These are phyloP conservation scores for Mactromeris polynyma DNA, from an alignment of 2,888 invertebrate species.

Conservation along the genomic window DNA sequence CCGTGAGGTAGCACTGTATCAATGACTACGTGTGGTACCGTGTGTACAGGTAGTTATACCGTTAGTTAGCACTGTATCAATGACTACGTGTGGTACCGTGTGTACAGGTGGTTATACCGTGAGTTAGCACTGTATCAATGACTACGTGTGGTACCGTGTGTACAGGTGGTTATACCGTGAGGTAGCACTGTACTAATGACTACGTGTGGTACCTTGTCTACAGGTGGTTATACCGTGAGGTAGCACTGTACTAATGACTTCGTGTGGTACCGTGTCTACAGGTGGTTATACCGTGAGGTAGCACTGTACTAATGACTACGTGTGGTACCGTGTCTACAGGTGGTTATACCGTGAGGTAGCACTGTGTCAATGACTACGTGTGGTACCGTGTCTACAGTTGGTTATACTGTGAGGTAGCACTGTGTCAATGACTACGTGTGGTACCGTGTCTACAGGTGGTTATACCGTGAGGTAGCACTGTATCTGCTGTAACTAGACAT, in stretches of 20 bases:
- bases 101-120: neutral
- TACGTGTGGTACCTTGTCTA: neutral
- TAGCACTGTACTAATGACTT: neutral
- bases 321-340: neutral
- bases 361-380: neutral
- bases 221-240: too few species aligned
- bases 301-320: neutral
- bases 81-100: neutral
- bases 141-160: neutral
- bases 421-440: neutral
- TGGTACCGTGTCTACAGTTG: neutral
- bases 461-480: neutral
- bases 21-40: neutral
- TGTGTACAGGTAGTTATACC: neutral
- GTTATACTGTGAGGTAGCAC: neutral
- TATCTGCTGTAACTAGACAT: too few species aligned
- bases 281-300: neutral
- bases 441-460: neutral
- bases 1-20: neutral
- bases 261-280: neutral
- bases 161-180: neutral
- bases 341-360: neutral
- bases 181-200: neutral
- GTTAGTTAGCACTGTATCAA: neutral
- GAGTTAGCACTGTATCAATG: neutral